These are phyloP conservation scores for Caenorhabditis panamensis DNA, from an alignment of 2,888 invertebrate species.

Conservation along the genomic window DNA sequence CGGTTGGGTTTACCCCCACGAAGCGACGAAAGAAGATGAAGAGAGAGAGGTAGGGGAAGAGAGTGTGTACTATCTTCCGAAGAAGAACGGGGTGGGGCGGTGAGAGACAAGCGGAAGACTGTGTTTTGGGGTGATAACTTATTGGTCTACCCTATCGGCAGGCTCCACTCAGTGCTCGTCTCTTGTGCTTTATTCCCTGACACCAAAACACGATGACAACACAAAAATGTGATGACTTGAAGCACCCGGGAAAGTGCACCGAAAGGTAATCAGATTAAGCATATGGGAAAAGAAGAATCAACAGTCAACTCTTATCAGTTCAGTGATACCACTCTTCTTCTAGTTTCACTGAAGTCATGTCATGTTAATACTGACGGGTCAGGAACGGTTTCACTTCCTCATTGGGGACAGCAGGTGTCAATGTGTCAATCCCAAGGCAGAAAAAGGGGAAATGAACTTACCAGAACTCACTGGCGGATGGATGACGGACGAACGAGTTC, in stretches of 20 bases:
- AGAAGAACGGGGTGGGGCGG: conserved; percentile 12
- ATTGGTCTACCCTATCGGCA: conserved; percentile 9
- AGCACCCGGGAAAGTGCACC: conserved; percentile 5
- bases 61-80: conserved; percentile 26
- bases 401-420: conserved; percentile 4
- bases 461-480: conserved; percentile 6
- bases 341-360: neutral
- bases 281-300: neutral
- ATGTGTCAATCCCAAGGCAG: conserved; percentile 17
- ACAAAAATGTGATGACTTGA: neutral
- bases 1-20: neutral
- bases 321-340: neutral
- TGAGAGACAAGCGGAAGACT: conserved; percentile 19
- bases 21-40: conserved; percentile 1
- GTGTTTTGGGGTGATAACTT: conserved; percentile 38
- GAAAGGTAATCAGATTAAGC: conserved; percentile 4
- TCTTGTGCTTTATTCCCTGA: neutral
- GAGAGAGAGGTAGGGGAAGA: neutral
- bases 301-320: conserved; percentile 6
- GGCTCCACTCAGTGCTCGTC: neutral
- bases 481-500: neutral
- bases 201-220: conserved; percentile 1
- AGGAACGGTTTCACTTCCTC: conserved; percentile 11
- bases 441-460: conserved; percentile 10
- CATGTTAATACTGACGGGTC: neutral